Percentiles rank a stretch among this genome's conserved stretches.
Evolutionary conservation across 2,113 vertebrate species (phyloP).

Genomic region (Aphelocoma coerulescens): DNA sequence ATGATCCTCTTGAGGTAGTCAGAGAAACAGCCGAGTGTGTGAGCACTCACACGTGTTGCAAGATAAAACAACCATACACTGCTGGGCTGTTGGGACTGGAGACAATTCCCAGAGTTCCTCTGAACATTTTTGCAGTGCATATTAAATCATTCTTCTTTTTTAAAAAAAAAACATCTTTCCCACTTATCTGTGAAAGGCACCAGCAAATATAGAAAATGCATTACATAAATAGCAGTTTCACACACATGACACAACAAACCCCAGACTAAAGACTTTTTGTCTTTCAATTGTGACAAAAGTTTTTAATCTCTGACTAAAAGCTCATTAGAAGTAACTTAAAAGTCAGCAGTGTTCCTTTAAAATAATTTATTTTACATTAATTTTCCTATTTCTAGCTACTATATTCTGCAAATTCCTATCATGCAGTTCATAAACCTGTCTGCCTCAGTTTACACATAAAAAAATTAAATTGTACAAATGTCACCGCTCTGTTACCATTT

Average conservation of each 20-base stretch:
- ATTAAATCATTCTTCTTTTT: background rate
- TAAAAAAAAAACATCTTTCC: background rate
- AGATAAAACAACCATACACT: background rate
- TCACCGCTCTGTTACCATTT: background rate
- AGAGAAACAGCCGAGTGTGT: background rate
- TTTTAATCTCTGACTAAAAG: background rate
- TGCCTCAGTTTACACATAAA: background rate
- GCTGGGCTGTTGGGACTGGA: background rate
- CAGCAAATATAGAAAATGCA: background rate
- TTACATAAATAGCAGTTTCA: background rate
- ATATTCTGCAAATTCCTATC: background rate
- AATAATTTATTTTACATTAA: background rate
- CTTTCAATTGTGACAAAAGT: background rate
- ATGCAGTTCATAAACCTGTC: background rate
- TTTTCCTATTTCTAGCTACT: background rate
- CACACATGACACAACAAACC: background rate
- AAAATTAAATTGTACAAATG: slow-evolving; percentile 5
- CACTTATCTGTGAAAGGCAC: background rate
- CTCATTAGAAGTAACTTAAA: background rate
- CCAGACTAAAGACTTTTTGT: background rate
- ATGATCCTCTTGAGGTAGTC: background rate
- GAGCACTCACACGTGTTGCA: background rate
- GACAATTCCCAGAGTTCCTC: background rate
- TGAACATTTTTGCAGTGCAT: background rate
- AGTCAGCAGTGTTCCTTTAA: background rate